phyloP scores from a whole-genome alignment of 2,888 invertebrate genomes.

The Liopterus haemorrhoidalis region DNA sequence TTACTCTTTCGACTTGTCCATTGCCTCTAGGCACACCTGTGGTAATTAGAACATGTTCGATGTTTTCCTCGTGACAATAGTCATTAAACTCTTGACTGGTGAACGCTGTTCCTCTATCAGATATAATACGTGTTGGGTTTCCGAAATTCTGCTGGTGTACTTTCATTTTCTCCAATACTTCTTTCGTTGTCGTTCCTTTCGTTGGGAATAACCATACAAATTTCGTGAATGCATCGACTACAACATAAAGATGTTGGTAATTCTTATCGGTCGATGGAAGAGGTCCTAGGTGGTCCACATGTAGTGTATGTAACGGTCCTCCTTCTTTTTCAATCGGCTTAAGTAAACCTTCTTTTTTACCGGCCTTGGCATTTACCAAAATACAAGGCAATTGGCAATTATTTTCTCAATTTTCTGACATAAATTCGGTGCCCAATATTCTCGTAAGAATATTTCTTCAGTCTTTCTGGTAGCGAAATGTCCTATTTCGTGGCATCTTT shows the following conservation, averaged over 20 bases:
- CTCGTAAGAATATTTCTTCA: too few species aligned
- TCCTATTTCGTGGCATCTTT: too few species aligned
- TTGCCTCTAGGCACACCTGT: conserved; percentile 39
- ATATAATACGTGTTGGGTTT: conserved; percentile 38
- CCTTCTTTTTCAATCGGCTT: too few species aligned
- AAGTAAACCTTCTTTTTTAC: too few species aligned
- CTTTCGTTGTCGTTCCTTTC: conserved; percentile 34
- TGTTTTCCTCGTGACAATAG: conserved; percentile 38
- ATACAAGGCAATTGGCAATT: too few species aligned
- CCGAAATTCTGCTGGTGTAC: conserved; percentile 39
- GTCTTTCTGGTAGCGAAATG: too few species aligned
- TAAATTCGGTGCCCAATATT: too few species aligned
- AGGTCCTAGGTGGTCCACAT: too few species aligned
- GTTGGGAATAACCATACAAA: conserved; percentile 40
- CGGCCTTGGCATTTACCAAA: too few species aligned
- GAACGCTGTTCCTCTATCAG: conserved; percentile 40
- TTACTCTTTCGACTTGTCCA: conserved; percentile 39
- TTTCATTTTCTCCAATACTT: conserved; percentile 36
- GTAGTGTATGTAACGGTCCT: too few species aligned
- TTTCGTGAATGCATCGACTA: conserved; percentile 40
- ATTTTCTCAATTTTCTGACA: too few species aligned
- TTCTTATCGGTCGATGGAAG: too few species aligned
- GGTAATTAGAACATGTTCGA: conserved; percentile 35
- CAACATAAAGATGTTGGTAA: conserved; percentile 40
- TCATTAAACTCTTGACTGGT: conserved; percentile 37